Conservation (phyloP, 2,888 invertebrate genomes). For the Sphaerophoria rueppellii region DNA sequence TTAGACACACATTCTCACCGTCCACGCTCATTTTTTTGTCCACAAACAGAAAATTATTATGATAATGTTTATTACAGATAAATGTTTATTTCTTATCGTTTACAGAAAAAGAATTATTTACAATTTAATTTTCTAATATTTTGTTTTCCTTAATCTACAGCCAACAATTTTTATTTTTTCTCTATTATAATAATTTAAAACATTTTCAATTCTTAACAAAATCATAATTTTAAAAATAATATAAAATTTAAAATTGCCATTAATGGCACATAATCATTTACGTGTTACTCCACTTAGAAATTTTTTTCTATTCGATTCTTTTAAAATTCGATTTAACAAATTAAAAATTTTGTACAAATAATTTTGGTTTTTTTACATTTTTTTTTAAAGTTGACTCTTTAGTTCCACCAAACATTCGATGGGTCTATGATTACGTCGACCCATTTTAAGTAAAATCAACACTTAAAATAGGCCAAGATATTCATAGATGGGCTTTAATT, state of each 20-base stretch:
- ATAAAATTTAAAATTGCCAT: constrained; percentile 54
- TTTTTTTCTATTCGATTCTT: background rate
- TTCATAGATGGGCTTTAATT: constrained; percentile 56
- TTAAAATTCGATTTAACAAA: constrained; percentile 26
- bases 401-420: constrained; percentile 36
- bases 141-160: constrained; percentile 35
- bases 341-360: constrained; percentile 23
- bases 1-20: background rate
- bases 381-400: constrained; percentile 36
- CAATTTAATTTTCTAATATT: constrained; percentile 45
- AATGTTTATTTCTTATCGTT: constrained; percentile 66
- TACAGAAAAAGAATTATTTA: constrained; percentile 70
- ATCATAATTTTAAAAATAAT: constrained; percentile 31
- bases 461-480: constrained; percentile 72
- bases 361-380: constrained; percentile 1
- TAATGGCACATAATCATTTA: constrained; percentile 64
- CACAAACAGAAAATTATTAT: background rate
- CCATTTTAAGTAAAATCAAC: constrained; percentile 52
- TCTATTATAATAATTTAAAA: constrained; percentile 26
- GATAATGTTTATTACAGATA: constrained; percentile 47
- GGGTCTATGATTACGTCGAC: constrained; percentile 68
- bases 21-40: background rate
- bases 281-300: constrained; percentile 20
- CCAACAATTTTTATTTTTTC: constrained; percentile 40
- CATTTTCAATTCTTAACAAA: constrained; percentile 31